Percentiles rank a stretch among this genome's conserved stretches.
These are phyloP conservation scores for Drosophila trichaetosa DNA, from an alignment of 2,888 invertebrate genomes.

Conservation along the genomic window DNA sequence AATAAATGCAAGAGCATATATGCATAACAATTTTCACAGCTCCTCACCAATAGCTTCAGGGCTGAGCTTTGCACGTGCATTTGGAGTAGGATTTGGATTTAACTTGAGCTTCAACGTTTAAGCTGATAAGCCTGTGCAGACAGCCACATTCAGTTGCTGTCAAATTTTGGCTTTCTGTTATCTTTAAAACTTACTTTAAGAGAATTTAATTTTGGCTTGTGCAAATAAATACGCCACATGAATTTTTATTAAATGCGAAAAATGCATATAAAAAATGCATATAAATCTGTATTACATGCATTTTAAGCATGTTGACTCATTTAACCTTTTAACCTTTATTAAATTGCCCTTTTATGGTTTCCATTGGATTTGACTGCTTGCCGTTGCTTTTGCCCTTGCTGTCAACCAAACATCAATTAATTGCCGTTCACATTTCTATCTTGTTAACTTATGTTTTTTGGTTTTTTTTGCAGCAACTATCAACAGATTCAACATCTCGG, in stretches of 20 bases:
- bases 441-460: slow-evolving; percentile 11
- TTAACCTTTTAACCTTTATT: slow-evolving; percentile 27
- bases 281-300: not conserved
- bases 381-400: slow-evolving; percentile 4
- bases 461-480: slow-evolving; percentile 92
- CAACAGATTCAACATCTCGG: slow-evolving; percentile 95
- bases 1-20: slow-evolving; percentile 1
- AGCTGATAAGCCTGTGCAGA: not conserved
- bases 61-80: slow-evolving; percentile 9
- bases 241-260: not conserved
- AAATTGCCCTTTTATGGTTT: slow-evolving; percentile 14
- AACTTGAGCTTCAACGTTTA: slow-evolving; percentile 2
- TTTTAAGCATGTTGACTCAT: slow-evolving; percentile 9
- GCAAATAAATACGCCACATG: not conserved
- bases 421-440: slow-evolving; percentile 27
- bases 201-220: not conserved
- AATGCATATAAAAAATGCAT: not conserved
- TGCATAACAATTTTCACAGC: slow-evolving; percentile 6
- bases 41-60: slow-evolving; percentile 10
- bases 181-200: not conserved
- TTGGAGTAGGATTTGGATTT: slow-evolving; percentile 17
- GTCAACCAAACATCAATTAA: slow-evolving; percentile 23
- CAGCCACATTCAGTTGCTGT: not conserved
- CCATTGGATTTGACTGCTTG: slow-evolving; percentile 48
- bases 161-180: not conserved